A percentile compares a stretch with the other conserved stretches of the same genome.
phyloP scores from a whole-genome alignment of 2,113 vertebrate species.

The Butastur rufipennis region DNA sequence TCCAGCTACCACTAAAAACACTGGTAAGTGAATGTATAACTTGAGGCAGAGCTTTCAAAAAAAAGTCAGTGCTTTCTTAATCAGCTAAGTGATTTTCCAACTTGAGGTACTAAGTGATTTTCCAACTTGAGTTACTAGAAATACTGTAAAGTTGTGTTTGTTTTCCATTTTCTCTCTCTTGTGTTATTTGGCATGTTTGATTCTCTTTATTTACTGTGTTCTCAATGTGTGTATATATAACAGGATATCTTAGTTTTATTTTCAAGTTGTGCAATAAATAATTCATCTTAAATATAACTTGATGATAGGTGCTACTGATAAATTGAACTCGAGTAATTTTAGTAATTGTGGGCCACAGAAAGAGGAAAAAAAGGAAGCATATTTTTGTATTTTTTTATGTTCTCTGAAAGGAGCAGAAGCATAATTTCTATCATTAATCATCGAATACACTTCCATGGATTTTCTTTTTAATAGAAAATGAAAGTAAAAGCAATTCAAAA shows the following conservation, averaged over 20 bases:
- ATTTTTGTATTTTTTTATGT: conserved; percentile 16
- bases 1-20: background rate
- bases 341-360: background rate
- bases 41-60: background rate
- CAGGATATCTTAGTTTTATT: conserved; percentile 23
- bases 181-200: background rate
- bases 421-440: conserved; percentile 58
- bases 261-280: conserved; percentile 38
- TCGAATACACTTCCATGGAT: conserved; percentile 44
- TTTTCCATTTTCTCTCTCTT: background rate
- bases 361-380: background rate
- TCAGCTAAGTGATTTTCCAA: background rate
- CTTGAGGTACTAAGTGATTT: background rate
- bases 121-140: background rate
- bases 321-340: conserved; percentile 25
- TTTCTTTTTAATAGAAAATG: conserved; percentile 51
- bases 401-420: background rate
- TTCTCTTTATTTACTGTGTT: background rate
- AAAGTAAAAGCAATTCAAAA: conserved; percentile 54
- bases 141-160: background rate
- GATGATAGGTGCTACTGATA: conserved; percentile 8
- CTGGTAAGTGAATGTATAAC: background rate
- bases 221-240: background rate
- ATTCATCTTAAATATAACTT: conserved; percentile 10
- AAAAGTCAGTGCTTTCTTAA: background rate